Conservation (phyloP, 2,113 vertebrate genomes). For the Sebastes fasciatus region DNA sequence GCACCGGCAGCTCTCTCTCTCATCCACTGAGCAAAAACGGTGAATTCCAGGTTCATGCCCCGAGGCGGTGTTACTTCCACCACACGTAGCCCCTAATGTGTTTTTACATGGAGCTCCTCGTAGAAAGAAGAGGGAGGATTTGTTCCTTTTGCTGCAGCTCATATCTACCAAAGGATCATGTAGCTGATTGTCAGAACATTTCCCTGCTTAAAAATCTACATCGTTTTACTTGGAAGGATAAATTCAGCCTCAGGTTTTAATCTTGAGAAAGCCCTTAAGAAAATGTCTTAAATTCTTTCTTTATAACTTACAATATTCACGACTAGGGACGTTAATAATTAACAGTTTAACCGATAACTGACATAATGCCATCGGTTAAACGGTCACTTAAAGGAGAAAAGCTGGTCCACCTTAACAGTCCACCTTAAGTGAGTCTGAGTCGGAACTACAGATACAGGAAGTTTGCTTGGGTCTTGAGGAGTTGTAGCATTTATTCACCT, state of each 20-base stretch:
- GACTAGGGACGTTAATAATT: too few relatives aligned
- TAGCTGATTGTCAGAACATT: slow-evolving; percentile 40
- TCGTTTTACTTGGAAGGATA: background rate
- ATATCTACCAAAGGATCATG: slow-evolving; percentile 53
- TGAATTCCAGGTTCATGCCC: slow-evolving; percentile 79
- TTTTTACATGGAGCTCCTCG: slow-evolving; percentile 76
- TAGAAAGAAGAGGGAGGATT: slow-evolving; percentile 47
- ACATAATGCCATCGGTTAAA: too few relatives aligned
- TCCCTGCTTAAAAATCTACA: background rate
- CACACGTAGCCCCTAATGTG: slow-evolving; percentile 69
- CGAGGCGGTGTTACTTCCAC: slow-evolving; percentile 74
- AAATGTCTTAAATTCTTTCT: background rate
- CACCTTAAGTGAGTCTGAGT: too few relatives aligned
- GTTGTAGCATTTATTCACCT: too few relatives aligned
- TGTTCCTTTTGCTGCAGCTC: slow-evolving; percentile 49
- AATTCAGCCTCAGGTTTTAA: background rate
- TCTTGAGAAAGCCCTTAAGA: background rate
- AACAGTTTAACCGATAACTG: too few relatives aligned
- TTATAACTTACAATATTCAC: background rate
- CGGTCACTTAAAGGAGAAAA: too few relatives aligned
- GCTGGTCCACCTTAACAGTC: too few relatives aligned
- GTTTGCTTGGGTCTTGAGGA: too few relatives aligned
- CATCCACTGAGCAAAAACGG: slow-evolving; percentile 77
- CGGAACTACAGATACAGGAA: too few relatives aligned
- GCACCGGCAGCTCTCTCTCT: slow-evolving; percentile 55